A percentile compares a stretch with the other conserved stretches of the same genome.
Evolutionary conservation across 2,797 vertebrate genomes (phyloP).

Genomic region (Notoglanidium macrostoma): DNA sequence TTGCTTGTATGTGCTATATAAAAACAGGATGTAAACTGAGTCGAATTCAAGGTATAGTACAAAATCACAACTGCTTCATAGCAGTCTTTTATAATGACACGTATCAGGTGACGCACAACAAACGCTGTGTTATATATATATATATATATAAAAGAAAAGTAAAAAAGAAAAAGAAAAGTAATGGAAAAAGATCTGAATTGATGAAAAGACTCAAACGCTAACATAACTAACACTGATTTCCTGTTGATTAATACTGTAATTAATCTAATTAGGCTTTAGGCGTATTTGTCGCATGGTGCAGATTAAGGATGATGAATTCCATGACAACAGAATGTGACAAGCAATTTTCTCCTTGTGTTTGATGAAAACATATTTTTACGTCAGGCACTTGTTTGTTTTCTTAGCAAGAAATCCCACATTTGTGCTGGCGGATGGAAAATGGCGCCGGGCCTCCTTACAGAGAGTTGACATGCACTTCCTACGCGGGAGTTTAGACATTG

Average conservation of each 20-base stretch:
- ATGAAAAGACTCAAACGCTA: constrained; percentile 1
- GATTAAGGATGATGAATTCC: constrained; percentile 63
- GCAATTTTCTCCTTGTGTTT: not conserved
- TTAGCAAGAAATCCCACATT: constrained; percentile 34
- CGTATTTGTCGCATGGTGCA: constrained; percentile 59
- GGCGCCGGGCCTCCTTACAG: constrained; percentile 23
- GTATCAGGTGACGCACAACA: not conserved
- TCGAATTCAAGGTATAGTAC: not conserved
- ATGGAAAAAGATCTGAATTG: not conserved
- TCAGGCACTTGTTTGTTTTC: not conserved
- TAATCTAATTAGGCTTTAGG: constrained; percentile 62
- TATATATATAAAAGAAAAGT: not conserved
- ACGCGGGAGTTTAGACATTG: not conserved
- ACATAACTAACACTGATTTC: constrained; percentile 48
- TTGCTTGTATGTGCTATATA: not conserved
- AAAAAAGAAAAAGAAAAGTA: not conserved
- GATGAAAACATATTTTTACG: not conserved
- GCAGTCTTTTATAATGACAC: not conserved
- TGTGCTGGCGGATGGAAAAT: constrained; percentile 51
- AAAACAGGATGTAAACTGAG: not conserved
- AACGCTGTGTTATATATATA: not conserved
- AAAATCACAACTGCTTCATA: not conserved
- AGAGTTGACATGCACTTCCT: not conserved
- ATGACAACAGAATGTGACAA: constrained; percentile 43
- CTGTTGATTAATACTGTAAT: constrained; percentile 65